A percentile compares a stretch with the other conserved stretches of the same genome.
phyloP scores from a whole-genome alignment of 2,888 invertebrate species.

The Orchesellides sinensis region DNA sequence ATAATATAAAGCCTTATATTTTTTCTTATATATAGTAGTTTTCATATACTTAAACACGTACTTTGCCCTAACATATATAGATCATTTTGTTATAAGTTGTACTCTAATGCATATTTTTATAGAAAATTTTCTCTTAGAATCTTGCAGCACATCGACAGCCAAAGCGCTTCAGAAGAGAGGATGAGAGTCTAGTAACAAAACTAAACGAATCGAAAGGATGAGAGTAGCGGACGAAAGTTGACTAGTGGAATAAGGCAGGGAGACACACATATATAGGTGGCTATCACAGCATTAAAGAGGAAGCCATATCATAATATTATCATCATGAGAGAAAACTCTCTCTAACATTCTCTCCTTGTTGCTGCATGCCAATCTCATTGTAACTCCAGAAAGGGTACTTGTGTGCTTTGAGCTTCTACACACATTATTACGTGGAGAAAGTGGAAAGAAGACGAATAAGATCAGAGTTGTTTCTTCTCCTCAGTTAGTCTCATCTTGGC shows the following conservation, averaged over 20 bases:
- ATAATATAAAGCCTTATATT: neutral
- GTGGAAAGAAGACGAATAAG: constrained; percentile 10
- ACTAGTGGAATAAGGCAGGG: neutral
- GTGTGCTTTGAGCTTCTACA: neutral
- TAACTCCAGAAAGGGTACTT: neutral
- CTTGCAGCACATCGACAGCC: too few species aligned
- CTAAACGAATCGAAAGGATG: neutral
- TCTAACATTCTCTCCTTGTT: constrained; percentile 12
- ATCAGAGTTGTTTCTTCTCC: constrained; percentile 18
- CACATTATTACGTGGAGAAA: constrained; percentile 5
- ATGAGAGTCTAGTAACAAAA: neutral
- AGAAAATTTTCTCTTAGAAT: neutral
- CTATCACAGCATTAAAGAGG: too few species aligned
- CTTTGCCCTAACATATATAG: neutral
- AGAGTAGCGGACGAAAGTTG: neutral
- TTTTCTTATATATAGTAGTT: neutral
- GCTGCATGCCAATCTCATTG: neutral
- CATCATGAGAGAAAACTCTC: constrained; percentile 32
- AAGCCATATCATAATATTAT: constrained; percentile 40
- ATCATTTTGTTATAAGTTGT: neutral
- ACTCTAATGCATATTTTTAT: neutral
- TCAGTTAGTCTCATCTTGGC: constrained; percentile 22
- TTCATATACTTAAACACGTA: neutral
- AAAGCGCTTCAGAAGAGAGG: neutral
- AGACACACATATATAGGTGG: too few species aligned